Evolutionary conservation across 2,797 vertebrate genomes (phyloP), one percentile per base, ranked within the genome.

Genomic region (Gadopsis marmoratus): DNA sequence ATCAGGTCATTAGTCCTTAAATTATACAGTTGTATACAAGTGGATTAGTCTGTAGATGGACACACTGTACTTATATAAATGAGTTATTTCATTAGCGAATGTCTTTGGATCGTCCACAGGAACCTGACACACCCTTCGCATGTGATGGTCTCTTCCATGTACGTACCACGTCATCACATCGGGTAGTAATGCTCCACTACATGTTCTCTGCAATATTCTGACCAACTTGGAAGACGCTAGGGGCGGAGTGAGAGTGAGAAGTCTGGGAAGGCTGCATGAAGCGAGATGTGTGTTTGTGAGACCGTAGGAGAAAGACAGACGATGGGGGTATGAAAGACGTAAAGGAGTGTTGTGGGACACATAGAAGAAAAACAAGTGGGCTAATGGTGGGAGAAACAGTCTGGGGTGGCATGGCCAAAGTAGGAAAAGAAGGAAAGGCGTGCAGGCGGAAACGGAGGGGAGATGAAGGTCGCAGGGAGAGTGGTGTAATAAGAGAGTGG

Each of bases 381-480:
- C 16, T 66, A 56, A 81, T 26, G 55, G 48, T 17, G 43, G 41
- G 55, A 73, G 41, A 65, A 37, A 39, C 55, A 51, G 60, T 53
- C 64, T 9, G 0, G n/a, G 58, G 17, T 47, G 60, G 65, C 76
- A 26, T 50, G 29, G 35, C 1, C 29, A 67, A 16, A 37, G 47
- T 67, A 69, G 43, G 70, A 67, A 31, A 67, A 71, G 69, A 67
- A 74, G 50, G 48, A 63, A 11, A 74, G 62, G 71, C 17, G 29
- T 66, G 65, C 43, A 23, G 63, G 17, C 26, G 37, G 13, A 33
- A 43, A 26, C 53, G 33, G 9, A 43, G 41, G 63, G 33, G 29
- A 48, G 73, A 69, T 79, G 84, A 89, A 89, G 89, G 89, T 86
- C 65, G 9, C 37, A 16, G 63, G 65, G 60, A 87, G 79, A 74